phyloP scores from a whole-genome alignment of 2,888 invertebrate genomes.

The Tubulanus polymorphus region DNA sequence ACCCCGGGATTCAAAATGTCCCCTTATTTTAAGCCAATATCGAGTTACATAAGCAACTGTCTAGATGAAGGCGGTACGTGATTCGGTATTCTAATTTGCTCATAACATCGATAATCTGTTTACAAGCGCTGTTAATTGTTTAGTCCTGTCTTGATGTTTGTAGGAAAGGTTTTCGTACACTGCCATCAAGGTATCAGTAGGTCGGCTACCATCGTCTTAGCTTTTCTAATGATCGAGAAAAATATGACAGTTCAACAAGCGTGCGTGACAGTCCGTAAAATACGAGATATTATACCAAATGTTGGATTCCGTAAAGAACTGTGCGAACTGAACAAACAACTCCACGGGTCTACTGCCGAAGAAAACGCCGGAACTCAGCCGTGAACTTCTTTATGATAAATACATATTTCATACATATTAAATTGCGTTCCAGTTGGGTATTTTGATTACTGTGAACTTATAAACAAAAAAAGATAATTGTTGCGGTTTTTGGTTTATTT shows the following conservation, averaged over 20 bases:
- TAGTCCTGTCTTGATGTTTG: too few species aligned
- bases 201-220: conserved; percentile 3
- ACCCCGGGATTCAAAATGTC: not conserved
- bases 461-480: too few species aligned
- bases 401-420: too few species aligned
- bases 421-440: too few species aligned
- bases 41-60: conserved; percentile 8
- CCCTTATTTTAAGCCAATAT: conserved; percentile 1
- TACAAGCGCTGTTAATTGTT: too few species aligned
- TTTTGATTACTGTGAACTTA: too few species aligned
- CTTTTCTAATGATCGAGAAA: conserved; percentile 6
- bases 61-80: not conserved
- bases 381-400: too few species aligned
- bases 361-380: too few species aligned
- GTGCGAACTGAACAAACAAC: conserved; percentile 4
- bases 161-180: conserved; percentile 9
- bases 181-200: conserved; percentile 8
- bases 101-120: too few species aligned
- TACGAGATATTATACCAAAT: conserved; percentile 1
- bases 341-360: too few species aligned
- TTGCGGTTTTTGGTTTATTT: too few species aligned
- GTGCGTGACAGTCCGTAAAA: not conserved
- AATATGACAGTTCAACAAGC: not conserved
- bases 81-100: not conserved
- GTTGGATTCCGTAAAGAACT: conserved; percentile 4